A percentile compares a stretch with the other conserved stretches of the same genome.
phyloP scores from a whole-genome alignment of 2,888 invertebrate genomes.

The Drosophila subsilvestris region DNA sequence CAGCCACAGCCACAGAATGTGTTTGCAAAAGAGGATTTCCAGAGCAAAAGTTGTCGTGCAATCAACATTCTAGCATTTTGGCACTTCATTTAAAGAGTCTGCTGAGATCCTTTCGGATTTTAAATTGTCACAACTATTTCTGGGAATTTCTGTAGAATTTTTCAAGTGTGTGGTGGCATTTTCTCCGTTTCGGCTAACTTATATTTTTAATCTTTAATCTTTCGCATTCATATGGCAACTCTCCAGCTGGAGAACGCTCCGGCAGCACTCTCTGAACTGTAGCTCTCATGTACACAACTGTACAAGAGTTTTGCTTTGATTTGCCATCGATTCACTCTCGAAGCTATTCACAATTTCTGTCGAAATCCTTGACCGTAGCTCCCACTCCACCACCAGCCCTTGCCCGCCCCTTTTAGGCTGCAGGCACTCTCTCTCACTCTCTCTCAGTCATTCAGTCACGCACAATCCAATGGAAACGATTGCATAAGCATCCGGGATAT shows the following conservation, averaged over 20 bases:
- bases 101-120: background rate
- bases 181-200: background rate
- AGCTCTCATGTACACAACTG: background rate
- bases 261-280: background rate
- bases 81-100: background rate
- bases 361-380: background rate
- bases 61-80: background rate
- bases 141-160: background rate
- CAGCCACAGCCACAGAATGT: background rate
- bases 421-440: too few species aligned
- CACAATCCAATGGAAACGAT: slow-evolving; percentile 27
- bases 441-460: slow-evolving; percentile 18
- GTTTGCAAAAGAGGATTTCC: background rate
- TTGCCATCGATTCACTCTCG: background rate
- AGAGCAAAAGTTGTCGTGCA: background rate
- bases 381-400: too few species aligned
- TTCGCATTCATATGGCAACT: background rate
- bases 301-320: background rate
- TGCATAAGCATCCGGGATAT: slow-evolving; percentile 7
- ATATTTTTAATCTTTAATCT: background rate
- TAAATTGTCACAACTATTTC: background rate
- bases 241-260: background rate
- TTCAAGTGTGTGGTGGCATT: background rate
- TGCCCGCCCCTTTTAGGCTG: too few species aligned
- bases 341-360: background rate